Base-by-base conservation (phyloP, 1,140 invertebrate genomes). In the Anagrus nilaparvatae region DNA sequence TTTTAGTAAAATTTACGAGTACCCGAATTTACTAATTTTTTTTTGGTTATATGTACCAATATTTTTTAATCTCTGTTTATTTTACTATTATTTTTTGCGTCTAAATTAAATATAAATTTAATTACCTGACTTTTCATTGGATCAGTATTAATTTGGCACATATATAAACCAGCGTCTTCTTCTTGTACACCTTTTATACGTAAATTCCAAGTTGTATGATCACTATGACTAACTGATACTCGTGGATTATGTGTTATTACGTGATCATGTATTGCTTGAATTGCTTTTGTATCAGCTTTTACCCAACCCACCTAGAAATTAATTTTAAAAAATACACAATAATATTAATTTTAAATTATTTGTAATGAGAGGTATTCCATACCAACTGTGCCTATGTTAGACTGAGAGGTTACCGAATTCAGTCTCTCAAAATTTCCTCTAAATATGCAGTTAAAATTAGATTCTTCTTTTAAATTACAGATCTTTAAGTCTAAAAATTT, bases 191-290 rank as follows among this genome's bases (percentile, higher is more conserved):
- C 75, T 53, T 78, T 81, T 53, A 90, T 87, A 61, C 88, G 83
- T 44, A 91, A 71, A 63, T 84, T 87, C 87, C 87, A 90, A 35
- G 78, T 81, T 40, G 77, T 75, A 54, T 82, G 77, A 53, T 84
- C 82, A 56, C 77, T 77, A 56, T 87, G 84, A 17, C 82, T 81
- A 25, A 89, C 85, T 4, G 77, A 77, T 12, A 89, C 76, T 30
- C 84, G 74, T 40, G 81, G 78, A 71, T 88, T 88, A 64, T 91
- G 85, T 8, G 85, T 87, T 63, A 92, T 87, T 40, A 90, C 86
- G 58, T 87, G 82, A 51, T 87, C 83, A 63, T 91, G 85, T 59
- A 91, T 88, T 9, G 87, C 87, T 63, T 89, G 81, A 40, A 87
- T 82, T 14, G 84, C 84, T 63, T 87, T 85, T 19, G 82, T 84